Percentiles rank a stretch among this genome's conserved stretches.
These are phyloP conservation scores for Halcyon chelicuti DNA, from an alignment of 2,797 vertebrate genomes.

Conservation along the genomic window DNA sequence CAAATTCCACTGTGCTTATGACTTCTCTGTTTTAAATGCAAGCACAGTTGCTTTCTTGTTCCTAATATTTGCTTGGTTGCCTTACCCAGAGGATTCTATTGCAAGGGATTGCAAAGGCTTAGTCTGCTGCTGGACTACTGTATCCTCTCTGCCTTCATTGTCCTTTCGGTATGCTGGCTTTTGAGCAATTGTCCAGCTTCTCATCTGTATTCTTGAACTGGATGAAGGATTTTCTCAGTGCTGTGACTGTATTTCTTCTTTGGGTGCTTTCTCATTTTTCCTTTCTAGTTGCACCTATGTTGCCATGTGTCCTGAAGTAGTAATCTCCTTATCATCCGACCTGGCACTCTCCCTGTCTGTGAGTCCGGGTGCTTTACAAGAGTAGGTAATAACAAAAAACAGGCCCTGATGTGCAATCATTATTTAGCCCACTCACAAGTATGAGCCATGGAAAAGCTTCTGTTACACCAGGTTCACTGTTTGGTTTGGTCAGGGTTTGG, in stretches of 20 bases:
- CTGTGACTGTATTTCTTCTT: neutral
- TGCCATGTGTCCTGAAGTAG: neutral
- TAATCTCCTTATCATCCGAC: neutral
- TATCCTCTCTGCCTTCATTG: neutral
- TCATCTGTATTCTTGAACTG: neutral
- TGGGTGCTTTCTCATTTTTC: neutral
- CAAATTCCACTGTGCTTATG: neutral
- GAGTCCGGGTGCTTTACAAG: neutral
- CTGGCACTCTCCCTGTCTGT: neutral
- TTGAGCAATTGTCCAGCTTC: neutral
- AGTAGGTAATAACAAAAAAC: neutral
- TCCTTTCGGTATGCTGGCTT: neutral
- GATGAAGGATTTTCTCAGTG: neutral
- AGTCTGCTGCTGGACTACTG: neutral
- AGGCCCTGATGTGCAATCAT: accelerated
- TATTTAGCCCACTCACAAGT: neutral
- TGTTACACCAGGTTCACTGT: neutral
- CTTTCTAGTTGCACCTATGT: neutral
- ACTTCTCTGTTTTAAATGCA: neutral
- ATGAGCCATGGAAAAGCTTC: neutral
- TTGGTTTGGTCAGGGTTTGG: neutral
- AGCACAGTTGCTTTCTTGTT: neutral
- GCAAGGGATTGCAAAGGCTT: neutral
- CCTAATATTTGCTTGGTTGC: neutral
- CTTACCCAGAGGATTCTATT: neutral